Percentiles rank a stretch among this genome's conserved stretches.
Conservation (phyloP, 2,888 invertebrate genomes). For the Amiota mariae region DNA sequence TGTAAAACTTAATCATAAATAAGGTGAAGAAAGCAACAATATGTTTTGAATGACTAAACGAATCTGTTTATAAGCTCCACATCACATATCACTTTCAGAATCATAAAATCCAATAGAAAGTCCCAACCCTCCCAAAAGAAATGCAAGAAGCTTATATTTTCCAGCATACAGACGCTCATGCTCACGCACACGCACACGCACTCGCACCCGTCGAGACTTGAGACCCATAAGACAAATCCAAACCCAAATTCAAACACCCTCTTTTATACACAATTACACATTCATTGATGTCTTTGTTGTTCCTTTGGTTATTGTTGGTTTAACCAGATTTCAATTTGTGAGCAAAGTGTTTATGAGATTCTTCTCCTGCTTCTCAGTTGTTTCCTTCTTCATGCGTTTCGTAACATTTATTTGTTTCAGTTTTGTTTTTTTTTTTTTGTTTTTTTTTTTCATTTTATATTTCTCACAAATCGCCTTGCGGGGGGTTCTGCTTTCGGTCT, state of each 20-base stretch:
- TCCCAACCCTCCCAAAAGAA: background rate
- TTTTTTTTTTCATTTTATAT: slow-evolving; percentile 15
- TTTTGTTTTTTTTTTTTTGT: slow-evolving; percentile 26
- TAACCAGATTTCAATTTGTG: slow-evolving; percentile 69
- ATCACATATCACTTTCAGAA: too few species aligned
- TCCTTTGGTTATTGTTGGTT: slow-evolving; percentile 18
- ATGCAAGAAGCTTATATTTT: background rate
- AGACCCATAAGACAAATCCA: slow-evolving; percentile 11
- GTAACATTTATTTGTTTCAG: slow-evolving; percentile 37
- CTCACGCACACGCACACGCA: background rate
- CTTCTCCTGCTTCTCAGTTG: slow-evolving; percentile 17
- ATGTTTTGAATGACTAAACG: slow-evolving; percentile 8
- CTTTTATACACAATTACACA: background rate
- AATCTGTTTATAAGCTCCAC: background rate
- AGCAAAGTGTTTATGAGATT: slow-evolving; percentile 70
- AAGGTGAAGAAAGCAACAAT: background rate
- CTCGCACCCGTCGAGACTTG: background rate
- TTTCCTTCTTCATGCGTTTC: slow-evolving; percentile 19
- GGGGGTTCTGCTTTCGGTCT: slow-evolving; percentile 19
- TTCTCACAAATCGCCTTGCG: slow-evolving; percentile 12
- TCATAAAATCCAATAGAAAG: background rate
- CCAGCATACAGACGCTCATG: background rate
- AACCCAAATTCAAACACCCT: slow-evolving; percentile 1
- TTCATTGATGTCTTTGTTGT: background rate
- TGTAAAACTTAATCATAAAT: background rate